Percentiles rank a stretch among this genome's conserved stretches.
phyloP scores from a whole-genome alignment of 2,797 vertebrate genomes.

The Melanogrammus aeglefinus region DNA sequence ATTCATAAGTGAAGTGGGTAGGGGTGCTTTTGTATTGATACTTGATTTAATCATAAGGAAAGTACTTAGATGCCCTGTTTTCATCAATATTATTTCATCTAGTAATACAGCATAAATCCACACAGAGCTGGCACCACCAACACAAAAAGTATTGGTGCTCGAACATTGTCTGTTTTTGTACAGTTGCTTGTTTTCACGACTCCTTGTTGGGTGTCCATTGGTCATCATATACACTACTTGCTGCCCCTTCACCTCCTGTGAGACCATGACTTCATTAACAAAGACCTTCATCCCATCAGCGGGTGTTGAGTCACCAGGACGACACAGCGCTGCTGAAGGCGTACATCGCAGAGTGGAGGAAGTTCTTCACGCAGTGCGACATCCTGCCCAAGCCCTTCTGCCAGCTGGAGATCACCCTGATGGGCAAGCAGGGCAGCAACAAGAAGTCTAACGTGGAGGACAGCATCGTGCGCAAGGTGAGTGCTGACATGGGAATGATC shows the following conservation, averaged over 20 bases:
- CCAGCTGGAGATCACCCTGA: constrained; percentile 90
- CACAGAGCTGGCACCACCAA: neutral
- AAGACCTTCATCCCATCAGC: constrained; percentile 60
- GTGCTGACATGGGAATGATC: constrained; percentile 17
- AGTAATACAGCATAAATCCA: neutral
- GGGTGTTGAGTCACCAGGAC: constrained; percentile 95
- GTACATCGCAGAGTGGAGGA: constrained; percentile 96
- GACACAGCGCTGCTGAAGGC: constrained; percentile 94
- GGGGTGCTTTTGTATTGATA: neutral
- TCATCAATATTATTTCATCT: neutral
- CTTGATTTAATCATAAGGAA: neutral
- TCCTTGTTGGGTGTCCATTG: neutral
- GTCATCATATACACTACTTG: neutral
- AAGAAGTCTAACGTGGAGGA: constrained; percentile 95
- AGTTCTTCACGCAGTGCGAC: constrained; percentile 97
- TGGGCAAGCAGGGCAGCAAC: constrained; percentile 89
- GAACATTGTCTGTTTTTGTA: neutral
- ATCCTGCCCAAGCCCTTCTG: constrained; percentile 96
- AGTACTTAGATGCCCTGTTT: neutral
- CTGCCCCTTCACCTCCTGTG: neutral
- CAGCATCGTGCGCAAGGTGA: constrained; percentile 95
- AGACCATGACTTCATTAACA: neutral
- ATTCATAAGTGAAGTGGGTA: neutral
- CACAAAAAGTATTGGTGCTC: neutral
- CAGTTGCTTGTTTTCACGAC: neutral